These are phyloP conservation scores for Lepeophtheirus salmonis DNA, from an alignment of 1,140 invertebrate genomes.

Conservation along the genomic window DNA sequence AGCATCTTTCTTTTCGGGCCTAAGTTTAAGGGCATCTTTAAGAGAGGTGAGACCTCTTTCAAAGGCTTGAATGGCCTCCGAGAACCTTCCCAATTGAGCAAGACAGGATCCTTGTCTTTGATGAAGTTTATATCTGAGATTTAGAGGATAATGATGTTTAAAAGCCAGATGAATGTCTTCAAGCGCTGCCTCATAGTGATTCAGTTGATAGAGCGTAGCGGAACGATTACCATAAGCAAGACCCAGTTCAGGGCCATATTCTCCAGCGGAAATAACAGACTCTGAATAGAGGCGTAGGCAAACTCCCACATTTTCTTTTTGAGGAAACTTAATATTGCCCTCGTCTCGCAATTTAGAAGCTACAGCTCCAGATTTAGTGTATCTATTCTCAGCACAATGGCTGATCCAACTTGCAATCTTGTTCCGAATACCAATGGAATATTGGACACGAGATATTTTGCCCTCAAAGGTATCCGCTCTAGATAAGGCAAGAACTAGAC, in stretches of 20 bases:
- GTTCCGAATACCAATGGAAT: slow-evolving; percentile 1
- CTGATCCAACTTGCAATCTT: neutral
- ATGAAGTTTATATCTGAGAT: slow-evolving; percentile 14
- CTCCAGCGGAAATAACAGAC: slow-evolving; percentile 8
- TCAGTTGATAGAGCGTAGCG: slow-evolving; percentile 9
- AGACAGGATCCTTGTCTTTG: slow-evolving; percentile 12
- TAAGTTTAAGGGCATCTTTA: neutral
- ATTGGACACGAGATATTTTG: neutral
- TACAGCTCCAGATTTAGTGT: slow-evolving; percentile 1
- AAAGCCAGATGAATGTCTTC: slow-evolving; percentile 12
- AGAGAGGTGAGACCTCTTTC: neutral
- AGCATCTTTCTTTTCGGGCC: slow-evolving; percentile 2
- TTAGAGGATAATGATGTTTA: slow-evolving; percentile 14
- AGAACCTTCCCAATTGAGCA: neutral
- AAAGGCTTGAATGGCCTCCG: slow-evolving; percentile 3
- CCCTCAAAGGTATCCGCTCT: neutral
- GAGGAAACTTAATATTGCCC: slow-evolving; percentile 5
- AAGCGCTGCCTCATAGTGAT: neutral
- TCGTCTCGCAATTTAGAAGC: slow-evolving; percentile 4
- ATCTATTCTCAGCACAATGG: neutral
- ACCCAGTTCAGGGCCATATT: slow-evolving; percentile 12
- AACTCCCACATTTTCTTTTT: slow-evolving; percentile 2
- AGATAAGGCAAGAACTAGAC: neutral
- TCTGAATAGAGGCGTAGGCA: slow-evolving; percentile 12
- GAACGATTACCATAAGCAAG: slow-evolving; percentile 15